phyloP scores from a whole-genome alignment of 2,113 vertebrate species.

The Istiophorus platypterus region DNA sequence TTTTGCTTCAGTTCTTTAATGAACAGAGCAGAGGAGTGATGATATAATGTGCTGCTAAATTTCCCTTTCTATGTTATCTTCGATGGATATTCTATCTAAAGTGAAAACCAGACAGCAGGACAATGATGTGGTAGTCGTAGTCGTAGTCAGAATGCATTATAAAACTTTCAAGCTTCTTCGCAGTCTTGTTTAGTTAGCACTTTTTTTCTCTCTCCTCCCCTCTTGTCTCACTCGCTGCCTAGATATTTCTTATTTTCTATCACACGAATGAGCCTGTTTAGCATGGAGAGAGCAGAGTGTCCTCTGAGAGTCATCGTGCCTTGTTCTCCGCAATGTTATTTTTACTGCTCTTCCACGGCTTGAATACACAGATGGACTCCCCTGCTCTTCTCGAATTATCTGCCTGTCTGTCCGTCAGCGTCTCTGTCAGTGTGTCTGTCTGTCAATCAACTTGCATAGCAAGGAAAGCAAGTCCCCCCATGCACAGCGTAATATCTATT shows the following conservation, averaged over 20 bases:
- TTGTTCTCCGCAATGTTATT: constrained; percentile 64
- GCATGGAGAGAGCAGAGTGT: constrained; percentile 51
- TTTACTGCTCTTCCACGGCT: constrained; percentile 67
- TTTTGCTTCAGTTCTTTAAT: background rate
- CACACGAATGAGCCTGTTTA: constrained; percentile 63
- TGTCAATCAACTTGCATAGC: constrained; percentile 31
- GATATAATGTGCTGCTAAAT: background rate
- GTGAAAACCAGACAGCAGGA: background rate
- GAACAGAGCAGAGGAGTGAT: constrained; percentile 13
- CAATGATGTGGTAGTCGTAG: constrained; percentile 13
- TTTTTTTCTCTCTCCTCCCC: constrained; percentile 22
- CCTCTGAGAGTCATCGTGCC: constrained; percentile 51
- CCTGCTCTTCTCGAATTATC: constrained; percentile 31
- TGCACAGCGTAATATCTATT: constrained; percentile 39
- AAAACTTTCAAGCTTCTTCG: constrained; percentile 28
- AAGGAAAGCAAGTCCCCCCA: constrained; percentile 35
- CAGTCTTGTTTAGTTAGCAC: constrained; percentile 27
- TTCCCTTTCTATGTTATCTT: background rate
- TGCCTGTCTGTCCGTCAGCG: constrained; percentile 1
- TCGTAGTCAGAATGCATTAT: constrained; percentile 15
- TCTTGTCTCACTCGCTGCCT: constrained; percentile 27
- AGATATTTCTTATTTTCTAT: constrained; percentile 58
- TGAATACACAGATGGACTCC: constrained; percentile 61
- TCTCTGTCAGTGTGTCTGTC: constrained; percentile 47
- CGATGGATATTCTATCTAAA: background rate